Percentiles rank a stretch among this genome's conserved stretches.
Conservation (phyloP, 2,113 vertebrate genomes). For the Sapajus apella region DNA sequence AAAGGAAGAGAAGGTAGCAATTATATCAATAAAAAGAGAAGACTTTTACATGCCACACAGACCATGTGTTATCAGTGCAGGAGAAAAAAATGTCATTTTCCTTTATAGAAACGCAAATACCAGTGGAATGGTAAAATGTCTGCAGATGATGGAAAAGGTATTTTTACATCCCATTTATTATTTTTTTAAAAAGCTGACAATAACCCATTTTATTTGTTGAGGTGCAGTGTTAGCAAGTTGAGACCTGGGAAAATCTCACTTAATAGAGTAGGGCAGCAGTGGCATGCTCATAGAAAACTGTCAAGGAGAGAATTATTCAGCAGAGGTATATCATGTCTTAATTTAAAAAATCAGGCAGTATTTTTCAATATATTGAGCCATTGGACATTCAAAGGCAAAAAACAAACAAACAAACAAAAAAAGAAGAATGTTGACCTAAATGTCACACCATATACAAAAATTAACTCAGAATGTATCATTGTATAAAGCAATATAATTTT, state of each 20-base stretch:
- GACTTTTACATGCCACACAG: not conserved
- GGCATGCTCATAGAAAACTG: not conserved
- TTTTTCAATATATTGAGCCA: not conserved
- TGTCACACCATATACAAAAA: not conserved
- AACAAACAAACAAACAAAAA: not conserved
- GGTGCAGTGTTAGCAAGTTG: not conserved
- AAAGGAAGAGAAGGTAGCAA: not conserved
- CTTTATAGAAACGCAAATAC: not conserved
- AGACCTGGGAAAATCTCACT: not conserved
- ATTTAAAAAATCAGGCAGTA: no score
- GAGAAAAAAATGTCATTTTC: not conserved
- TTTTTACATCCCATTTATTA: not conserved
- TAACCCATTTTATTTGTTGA: no score
- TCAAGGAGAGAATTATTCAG: no score
- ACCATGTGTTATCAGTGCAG: not conserved
- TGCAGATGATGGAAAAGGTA: not conserved
- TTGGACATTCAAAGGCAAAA: not conserved
- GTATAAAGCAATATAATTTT: not conserved
- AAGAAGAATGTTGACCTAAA: no score
- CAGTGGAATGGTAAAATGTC: not conserved
- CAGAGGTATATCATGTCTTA: not conserved
- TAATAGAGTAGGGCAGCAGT: no score
- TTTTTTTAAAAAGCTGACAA: not conserved
- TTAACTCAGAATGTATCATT: not conserved
- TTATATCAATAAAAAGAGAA: not conserved